Conservation (phyloP, 2,888 invertebrate genomes). For the Drosophila nigricruria region DNA sequence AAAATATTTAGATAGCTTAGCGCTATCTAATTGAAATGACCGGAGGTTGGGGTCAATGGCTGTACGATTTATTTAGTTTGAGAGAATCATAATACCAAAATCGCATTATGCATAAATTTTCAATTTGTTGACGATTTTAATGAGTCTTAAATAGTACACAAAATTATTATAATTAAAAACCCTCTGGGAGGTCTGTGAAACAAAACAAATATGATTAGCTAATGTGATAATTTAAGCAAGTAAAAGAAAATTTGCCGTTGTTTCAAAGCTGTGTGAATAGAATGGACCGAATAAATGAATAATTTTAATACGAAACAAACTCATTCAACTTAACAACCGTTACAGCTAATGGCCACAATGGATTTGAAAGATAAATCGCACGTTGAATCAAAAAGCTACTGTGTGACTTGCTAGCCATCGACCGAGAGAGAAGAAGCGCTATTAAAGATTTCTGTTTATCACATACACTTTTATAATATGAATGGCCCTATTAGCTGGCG, state of each 20-base stretch:
- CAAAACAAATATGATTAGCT: slow-evolving; percentile 43
- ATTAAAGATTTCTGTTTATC: slow-evolving; percentile 20
- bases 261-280: slow-evolving; percentile 27
- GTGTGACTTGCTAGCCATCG: slow-evolving; percentile 42
- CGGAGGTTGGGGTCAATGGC: slow-evolving; percentile 42
- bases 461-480: slow-evolving; percentile 54
- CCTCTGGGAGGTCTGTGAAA: slow-evolving; percentile 21
- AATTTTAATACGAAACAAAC: slow-evolving; percentile 45
- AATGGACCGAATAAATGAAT: slow-evolving; percentile 52
- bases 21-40: slow-evolving; percentile 39
- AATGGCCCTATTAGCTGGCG: slow-evolving; percentile 41
- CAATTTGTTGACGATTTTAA: slow-evolving; percentile 17
- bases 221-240: slow-evolving; percentile 62
- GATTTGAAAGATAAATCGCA: slow-evolving; percentile 38
- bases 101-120: slow-evolving; percentile 22
- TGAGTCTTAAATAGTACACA: slow-evolving; percentile 23
- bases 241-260: slow-evolving; percentile 25
- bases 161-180: slow-evolving; percentile 47
- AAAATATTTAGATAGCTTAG: slow-evolving; percentile 27
- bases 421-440: neutral
- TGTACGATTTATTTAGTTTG: slow-evolving; percentile 23
- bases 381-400: slow-evolving; percentile 53
- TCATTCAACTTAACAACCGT: slow-evolving; percentile 56
- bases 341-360: slow-evolving; percentile 58
- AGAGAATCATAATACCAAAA: slow-evolving; percentile 3